Conservation (phyloP, 92 coral and sea anemone genomes). For the Palythoa grandiflora region DNA sequence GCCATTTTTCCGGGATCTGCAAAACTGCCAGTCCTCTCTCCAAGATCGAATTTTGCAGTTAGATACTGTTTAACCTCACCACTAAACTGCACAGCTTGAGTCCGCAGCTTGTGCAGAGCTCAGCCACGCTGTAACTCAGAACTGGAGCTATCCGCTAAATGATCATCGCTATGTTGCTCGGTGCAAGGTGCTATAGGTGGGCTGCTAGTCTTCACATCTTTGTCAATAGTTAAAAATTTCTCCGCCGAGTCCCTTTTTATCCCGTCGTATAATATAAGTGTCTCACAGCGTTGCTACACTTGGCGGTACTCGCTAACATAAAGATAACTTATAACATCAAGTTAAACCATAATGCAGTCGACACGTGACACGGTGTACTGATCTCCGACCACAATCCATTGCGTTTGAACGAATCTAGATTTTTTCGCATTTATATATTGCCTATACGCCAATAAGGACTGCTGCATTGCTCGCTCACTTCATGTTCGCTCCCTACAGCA, state of each 20-base stretch:
- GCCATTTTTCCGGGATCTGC: constrained; percentile 49
- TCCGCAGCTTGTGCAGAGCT: constrained; percentile 39
- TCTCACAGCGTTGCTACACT: neutral
- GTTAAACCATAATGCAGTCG: too few relatives aligned
- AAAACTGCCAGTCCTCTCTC: constrained; percentile 42
- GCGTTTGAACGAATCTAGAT: too few relatives aligned
- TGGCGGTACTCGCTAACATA: constrained; percentile 50
- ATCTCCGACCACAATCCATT: too few relatives aligned
- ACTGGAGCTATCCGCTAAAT: neutral
- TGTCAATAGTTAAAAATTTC: constrained; percentile 50
- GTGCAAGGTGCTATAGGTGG: constrained; percentile 2
- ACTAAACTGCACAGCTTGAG: constrained; percentile 32
- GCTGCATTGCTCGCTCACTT: too few relatives aligned
- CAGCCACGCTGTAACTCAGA: constrained; percentile 42
- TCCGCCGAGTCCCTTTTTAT: constrained; percentile 63
- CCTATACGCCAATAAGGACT: too few relatives aligned
- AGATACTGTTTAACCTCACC: constrained; percentile 40
- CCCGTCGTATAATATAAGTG: constrained; percentile 42
- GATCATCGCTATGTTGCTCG: neutral
- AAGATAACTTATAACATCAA: constrained; percentile 47
- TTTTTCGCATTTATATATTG: too few relatives aligned
- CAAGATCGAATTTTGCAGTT: constrained; percentile 19
- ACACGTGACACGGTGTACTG: too few relatives aligned
- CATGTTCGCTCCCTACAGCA: too few relatives aligned
- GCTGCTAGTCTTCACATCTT: neutral